Conservation (phyloP, 2,797 vertebrate genomes). For the Lates japonicus region DNA sequence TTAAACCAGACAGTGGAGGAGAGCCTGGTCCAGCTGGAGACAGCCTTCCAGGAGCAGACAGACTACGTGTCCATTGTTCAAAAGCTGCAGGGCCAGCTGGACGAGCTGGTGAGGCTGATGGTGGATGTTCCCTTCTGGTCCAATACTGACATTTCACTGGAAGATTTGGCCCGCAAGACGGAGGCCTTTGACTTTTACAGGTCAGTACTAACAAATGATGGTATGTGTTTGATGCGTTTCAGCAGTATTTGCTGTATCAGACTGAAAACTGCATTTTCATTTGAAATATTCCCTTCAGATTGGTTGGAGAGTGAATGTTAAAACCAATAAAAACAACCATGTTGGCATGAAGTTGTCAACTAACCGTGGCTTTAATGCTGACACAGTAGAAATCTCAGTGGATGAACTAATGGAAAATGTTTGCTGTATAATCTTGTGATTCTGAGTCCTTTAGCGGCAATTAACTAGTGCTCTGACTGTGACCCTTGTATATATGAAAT, state of each 20-base stretch:
- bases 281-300: not conserved
- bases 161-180: slow-evolving; percentile 90
- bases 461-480: not conserved
- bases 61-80: slow-evolving; percentile 91
- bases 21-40: slow-evolving; percentile 88
- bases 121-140: slow-evolving; percentile 94
- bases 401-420: not conserved
- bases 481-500: not conserved
- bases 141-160: slow-evolving; percentile 89
- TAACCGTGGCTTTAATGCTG: not conserved
- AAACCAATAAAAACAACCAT: not conserved
- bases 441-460: not conserved
- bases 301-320: not conserved
- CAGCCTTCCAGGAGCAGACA: slow-evolving; percentile 88
- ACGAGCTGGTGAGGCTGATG: slow-evolving; percentile 89
- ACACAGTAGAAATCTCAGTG: not conserved
- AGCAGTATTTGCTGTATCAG: not conserved
- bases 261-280: not conserved
- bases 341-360: not conserved
- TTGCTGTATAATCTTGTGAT: not conserved
- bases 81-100: slow-evolving; percentile 92
- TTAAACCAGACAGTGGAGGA: slow-evolving; percentile 94
- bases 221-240: not conserved
- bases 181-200: slow-evolving; percentile 97
- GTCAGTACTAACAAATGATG: slow-evolving; percentile 72